These are phyloP conservation scores for Sebastiscus albofasciatus DNA, from an alignment of 2,797 vertebrate species.

Conservation along the genomic window DNA sequence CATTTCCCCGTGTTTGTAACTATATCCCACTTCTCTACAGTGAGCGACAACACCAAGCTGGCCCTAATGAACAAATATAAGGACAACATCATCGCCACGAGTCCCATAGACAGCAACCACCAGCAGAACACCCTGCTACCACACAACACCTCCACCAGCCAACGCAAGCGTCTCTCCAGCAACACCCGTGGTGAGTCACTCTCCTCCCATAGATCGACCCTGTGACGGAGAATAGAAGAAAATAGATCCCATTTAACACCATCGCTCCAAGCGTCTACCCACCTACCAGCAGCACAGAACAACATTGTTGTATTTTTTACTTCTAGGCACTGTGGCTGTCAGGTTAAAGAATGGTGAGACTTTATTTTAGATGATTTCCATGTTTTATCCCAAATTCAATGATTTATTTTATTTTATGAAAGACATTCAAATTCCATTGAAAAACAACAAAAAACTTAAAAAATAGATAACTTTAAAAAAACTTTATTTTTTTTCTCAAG, in stretches of 20 bases:
- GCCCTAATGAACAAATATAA: constrained; percentile 99
- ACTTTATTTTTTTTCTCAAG: not conserved
- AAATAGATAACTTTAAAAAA: not conserved
- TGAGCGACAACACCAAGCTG: constrained; percentile 95
- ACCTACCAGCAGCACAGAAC: not conserved
- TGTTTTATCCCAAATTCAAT: not conserved
- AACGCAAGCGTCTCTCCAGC: constrained; percentile 96
- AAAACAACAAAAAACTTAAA: not conserved
- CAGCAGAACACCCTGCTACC: constrained; percentile 95
- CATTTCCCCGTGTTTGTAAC: constrained; percentile 14
- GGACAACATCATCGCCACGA: constrained; percentile 98
- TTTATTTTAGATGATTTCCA: not conserved
- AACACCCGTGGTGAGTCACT: constrained; percentile 91
- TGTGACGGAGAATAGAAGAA: not conserved
- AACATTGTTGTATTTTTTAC: not conserved
- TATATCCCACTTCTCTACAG: constrained; percentile 72
- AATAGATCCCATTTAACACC: not conserved
- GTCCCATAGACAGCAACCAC: constrained; percentile 95
- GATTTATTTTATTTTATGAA: not conserved
- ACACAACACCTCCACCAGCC: constrained; percentile 94
- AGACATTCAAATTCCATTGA: no score
- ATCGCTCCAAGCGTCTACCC: not conserved
- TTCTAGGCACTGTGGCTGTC: not conserved
- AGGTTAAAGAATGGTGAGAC: not conserved
- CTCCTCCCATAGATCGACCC: not conserved